Percentiles rank a stretch among this genome's conserved stretches.
Conservation (phyloP, 2,797 vertebrate species). For the Gastrophryne carolinensis region DNA sequence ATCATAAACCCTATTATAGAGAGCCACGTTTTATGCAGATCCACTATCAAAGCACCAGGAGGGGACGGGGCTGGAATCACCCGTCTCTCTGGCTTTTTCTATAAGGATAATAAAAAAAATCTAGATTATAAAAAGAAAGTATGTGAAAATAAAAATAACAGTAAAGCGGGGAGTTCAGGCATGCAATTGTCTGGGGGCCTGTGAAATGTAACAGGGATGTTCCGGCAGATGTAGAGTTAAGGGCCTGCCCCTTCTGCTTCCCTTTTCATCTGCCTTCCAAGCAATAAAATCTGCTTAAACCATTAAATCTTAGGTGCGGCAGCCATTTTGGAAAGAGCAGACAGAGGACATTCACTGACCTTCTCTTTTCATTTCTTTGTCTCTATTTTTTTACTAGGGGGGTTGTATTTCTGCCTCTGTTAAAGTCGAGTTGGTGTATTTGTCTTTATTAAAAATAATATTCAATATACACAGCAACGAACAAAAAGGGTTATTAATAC, state of each 20-base stretch:
- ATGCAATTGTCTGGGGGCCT: conserved; percentile 34
- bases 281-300: conserved; percentile 40
- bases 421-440: too few species aligned
- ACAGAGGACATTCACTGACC: neutral
- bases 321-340: conserved; percentile 36
- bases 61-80: too few species aligned
- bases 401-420: neutral
- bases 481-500: too few species aligned
- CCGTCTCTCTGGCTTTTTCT: too few species aligned
- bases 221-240: conserved; percentile 21
- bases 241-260: conserved; percentile 23
- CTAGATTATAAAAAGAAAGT: neutral
- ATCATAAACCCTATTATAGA: too few species aligned
- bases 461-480: too few species aligned
- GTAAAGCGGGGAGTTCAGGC: neutral
- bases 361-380: neutral
- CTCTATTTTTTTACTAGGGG: neutral
- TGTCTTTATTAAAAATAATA: too few species aligned
- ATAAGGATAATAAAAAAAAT: neutral
- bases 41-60: too few species aligned
- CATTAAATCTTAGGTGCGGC: conserved; percentile 39
- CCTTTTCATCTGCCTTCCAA: conserved; percentile 26
- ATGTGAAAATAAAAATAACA: neutral
- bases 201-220: conserved; percentile 40
- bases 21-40: too few species aligned